Evolutionary conservation across 2,113 vertebrate genomes (phyloP), one percentile per base, ranked within the genome.

Genomic region (Ceratotherium simum): DNA sequence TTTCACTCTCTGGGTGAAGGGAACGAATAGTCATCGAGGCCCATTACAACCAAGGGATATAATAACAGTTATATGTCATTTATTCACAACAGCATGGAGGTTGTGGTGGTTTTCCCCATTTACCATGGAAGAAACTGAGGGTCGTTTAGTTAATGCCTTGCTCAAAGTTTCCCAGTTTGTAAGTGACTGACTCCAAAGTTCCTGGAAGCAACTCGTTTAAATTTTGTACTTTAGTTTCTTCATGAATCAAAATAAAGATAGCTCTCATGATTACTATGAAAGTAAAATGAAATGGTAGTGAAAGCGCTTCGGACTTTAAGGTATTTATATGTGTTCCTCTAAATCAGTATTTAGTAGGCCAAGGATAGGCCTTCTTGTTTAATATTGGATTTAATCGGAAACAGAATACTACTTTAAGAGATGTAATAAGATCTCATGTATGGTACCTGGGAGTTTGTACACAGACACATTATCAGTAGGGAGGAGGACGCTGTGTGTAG

Each of bases 311-410:
- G 79, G 39, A 58, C 64, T 80, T 73, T 31, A 20, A n/a, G 18
- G 6, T 31, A 29, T 86, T 86, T 42, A 33, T 83, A n/a, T 60
- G 64, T 73, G 6, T 97, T 90, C 39, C 27, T 89, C n/a, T 56
- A 69, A 89, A 48, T 86, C 36, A 76, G 5, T 56, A 78, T 87
- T 90, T 90, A 39, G 58, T 82, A 60, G 29, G n/a, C 39, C 18
- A 79, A 20, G 36, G 21, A 7, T 79, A 92, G 48, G 64, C 29
- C 75, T 58, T 96, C 73, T 82, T 91, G 27, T 86, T 96, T 92
- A 92, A 65, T 90, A 36, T 54, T 89, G 80, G 17, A 18, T 91
- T 80, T 90, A 96, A 56, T 82, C 18, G 46, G 76, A 91, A 96
- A 56, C 58, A 70, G 21, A 90, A 12, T 79, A 72, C 54, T 21